Evolutionary conservation across 2,888 invertebrate genomes (phyloP), one percentile per base, ranked within the genome.

Genomic region (Automeris io): DNA sequence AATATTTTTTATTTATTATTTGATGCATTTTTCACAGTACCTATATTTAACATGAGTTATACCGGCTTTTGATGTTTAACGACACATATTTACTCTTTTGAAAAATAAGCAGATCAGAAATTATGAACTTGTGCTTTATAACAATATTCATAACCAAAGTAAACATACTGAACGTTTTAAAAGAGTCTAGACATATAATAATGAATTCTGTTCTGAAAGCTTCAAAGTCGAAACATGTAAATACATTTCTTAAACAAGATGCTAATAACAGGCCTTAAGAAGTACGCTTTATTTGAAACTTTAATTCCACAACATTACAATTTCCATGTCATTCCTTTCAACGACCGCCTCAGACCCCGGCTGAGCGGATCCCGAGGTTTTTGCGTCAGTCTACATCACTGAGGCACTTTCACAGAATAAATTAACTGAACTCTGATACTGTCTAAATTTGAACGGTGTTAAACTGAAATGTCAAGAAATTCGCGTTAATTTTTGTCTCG

Each of bases 251-350:
- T n/a, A n/a, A n/a, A n/a, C n/a, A n/a, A n/a, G n/a, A n/a, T n/a
- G n/a, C 24, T 11, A 26, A 21, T 8, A 25, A 11, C 23, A 11
- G 19, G 13, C 42, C 39, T 40, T 37, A 41, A 23, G 16, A 25
- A 18, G 22, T 11, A 37, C 5, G 24, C 22, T 36, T 40, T 44
- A 41, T 43, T 49, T 41, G 40, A 46, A 50, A 51, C 46, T 56
- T 45, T 46, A 50, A 40, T 44, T 54, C 45, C 43, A 40, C 33
- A 43, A 37, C 39, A 34, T 31, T 35, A 44, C 38, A 46, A 46
- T 43, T 46, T 45, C 45, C 47, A 45, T 49, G 46, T 46, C 48
- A 44, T 49, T 45, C 39, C 39, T 29, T 29, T 29, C 29, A 29
- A 16, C 29, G 29, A n/a, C 5, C 29, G 16, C 29, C 16, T n/a